phyloP scores from a whole-genome alignment of 2,888 invertebrate species.

The Cerastoderma edule region DNA sequence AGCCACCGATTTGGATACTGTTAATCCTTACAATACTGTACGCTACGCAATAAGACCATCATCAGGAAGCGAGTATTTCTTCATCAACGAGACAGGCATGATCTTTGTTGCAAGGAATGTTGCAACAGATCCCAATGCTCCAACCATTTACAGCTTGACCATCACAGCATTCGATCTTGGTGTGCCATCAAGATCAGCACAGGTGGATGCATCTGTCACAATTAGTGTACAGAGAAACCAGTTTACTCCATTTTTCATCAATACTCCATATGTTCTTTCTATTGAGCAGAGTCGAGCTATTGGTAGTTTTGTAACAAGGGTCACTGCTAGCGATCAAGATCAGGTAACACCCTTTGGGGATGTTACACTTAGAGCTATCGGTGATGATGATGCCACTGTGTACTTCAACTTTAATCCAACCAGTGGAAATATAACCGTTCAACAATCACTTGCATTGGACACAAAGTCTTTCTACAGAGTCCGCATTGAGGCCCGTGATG shows the following conservation, averaged over 20 bases:
- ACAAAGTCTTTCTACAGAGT: conserved; percentile 70
- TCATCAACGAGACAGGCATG: conserved; percentile 69
- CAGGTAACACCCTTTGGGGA: conserved; percentile 65
- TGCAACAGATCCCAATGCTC: conserved; percentile 63
- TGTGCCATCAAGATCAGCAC: conserved; percentile 49
- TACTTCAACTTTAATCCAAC: conserved; percentile 71
- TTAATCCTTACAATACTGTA: conserved; percentile 67
- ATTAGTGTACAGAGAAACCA: conserved; percentile 65
- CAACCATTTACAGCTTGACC: conserved; percentile 33
- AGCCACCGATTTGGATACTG: conserved; percentile 65
- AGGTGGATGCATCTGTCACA: conserved; percentile 56
- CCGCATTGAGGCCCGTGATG: conserved; percentile 76
- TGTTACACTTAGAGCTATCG: conserved; percentile 63
- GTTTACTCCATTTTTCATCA: conserved; percentile 57
- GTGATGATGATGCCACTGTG: conserved; percentile 67
- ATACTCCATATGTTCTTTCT: conserved; percentile 38
- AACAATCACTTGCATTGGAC: conserved; percentile 65
- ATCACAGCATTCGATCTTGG: conserved; percentile 69
- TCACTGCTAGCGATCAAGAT: conserved; percentile 56
- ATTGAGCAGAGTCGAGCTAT: conserved; percentile 49
- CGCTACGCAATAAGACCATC: conserved; percentile 56
- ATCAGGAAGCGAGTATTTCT: conserved; percentile 65
- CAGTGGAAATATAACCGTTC: conserved; percentile 69
- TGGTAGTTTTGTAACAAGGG: conserved; percentile 49
- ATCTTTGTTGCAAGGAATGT: conserved; percentile 70